Evolutionary conservation across 2,888 invertebrate species (phyloP), one percentile per base, ranked within the genome.

Genomic region (Crocallis elinguaria): DNA sequence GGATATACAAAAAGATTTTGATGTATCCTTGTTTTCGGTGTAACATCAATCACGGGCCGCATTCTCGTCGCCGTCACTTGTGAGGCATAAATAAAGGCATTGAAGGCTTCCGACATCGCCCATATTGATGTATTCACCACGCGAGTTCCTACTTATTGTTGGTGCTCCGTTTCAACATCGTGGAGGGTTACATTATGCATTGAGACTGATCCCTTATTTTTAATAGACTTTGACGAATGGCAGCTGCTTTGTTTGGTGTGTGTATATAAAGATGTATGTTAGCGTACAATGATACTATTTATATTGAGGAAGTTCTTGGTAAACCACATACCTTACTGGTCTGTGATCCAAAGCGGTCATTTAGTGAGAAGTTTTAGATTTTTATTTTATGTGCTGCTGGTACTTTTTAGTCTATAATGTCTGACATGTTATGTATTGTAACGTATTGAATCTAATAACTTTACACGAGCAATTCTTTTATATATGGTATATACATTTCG

Each of bases 11-110:
- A 82, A 79, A 76, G 71, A 78, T 82, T n/a, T 82, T 79, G 77
- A 81, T 75, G 71, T 79, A 79, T 78, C 69, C 75, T 75, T 80
- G 77, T 82, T 80, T 71, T 74, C 70, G 63, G 55, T 68, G 71
- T 73, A 71, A 79, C 84, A 86, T 86, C 84, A 86, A 86, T 86
- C 86, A 86, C 77, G 70, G 64, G 65, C 69, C 71, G 75, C 73
- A 77, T 82, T 80, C 73, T 75, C 73, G 71, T 71, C 73, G 72
- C 69, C 77, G 77, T 79, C 79, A 78, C 79, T 83, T 75, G 71
- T 71, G 75, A 76, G 68, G 75, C 77, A 80, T 83, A 82, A 83
- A 84, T 84, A 85, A 81, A 78, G 64, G 77, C 74, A 80, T 79
- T 75, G 81, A 80, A 74, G 69, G 76, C 71, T 79, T 80, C 79